Percentiles rank a stretch among this genome's conserved stretches.
Conservation (phyloP, 2,797 vertebrate genomes). For the Xenops minutus region DNA sequence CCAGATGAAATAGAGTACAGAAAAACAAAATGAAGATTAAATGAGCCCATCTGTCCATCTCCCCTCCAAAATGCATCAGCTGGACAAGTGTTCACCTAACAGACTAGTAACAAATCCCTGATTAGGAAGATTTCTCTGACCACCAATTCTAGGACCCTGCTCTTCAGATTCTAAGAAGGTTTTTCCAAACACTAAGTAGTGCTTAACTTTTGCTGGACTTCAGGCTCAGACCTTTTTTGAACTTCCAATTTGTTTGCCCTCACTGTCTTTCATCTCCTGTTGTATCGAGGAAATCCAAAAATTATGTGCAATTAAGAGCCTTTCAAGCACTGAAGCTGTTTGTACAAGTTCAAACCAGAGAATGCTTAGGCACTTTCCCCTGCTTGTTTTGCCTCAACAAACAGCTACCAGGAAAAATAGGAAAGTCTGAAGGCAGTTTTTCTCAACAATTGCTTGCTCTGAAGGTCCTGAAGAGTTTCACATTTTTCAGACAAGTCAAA, state of each 20-base stretch:
- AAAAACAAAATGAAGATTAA: not conserved
- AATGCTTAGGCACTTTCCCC: not conserved
- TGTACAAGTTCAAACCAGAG: not conserved
- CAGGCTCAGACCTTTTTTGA: not conserved
- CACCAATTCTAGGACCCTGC: not conserved
- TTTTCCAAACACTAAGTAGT: not conserved
- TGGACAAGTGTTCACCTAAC: not conserved
- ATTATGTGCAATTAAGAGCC: not conserved
- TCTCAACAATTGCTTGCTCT: conserved; percentile 6
- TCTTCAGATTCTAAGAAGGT: not conserved
- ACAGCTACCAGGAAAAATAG: not conserved
- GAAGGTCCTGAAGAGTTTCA: conserved; percentile 24
- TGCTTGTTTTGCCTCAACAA: not conserved
- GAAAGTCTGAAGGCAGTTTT: not conserved
- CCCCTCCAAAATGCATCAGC: not conserved
- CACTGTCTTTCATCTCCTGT: not conserved
- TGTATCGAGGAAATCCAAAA: not conserved
- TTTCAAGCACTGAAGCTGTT: not conserved
- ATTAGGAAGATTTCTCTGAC: not conserved
- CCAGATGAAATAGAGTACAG: not conserved
- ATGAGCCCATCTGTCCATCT: not conserved
- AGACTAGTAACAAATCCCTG: not conserved
- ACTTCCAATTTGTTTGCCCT: rapidly evolving
- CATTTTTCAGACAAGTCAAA: conserved; percentile 32
- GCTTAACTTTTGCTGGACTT: not conserved